Base-by-base conservation (phyloP, 2,888 invertebrate species). In the Sepiola atlantica region DNA sequence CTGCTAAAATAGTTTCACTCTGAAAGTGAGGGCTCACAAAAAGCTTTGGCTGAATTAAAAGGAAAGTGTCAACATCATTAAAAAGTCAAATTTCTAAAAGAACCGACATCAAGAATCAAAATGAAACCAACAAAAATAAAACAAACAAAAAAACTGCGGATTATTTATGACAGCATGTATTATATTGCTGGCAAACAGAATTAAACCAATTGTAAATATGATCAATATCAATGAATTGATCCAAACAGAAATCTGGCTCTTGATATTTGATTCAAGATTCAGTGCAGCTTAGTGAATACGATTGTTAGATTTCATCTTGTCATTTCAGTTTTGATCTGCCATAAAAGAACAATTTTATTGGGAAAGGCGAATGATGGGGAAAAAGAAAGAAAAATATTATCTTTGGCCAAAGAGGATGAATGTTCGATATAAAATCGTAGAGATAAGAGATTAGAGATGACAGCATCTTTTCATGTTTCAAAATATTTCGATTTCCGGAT, bases 181-280 rank as follows among this genome's bases (percentile, higher is more conserved):
- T 24, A 57, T 57, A 57, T 20, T 57, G 20, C 57, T 57, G 57
- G 20, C 20, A 21, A 61, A 61, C 61, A 61, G 45, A 45, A 45
- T 45, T 8, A 45, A 61, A 61, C 21, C 61, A 61, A 61, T 21
- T 61, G 12, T 61, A 28, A 61, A 61, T 21, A 77, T 16, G 77
- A 77, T 77, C n/a, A 77, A 77, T 77, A 77, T 77, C n/a, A 77
- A 77, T 77, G 77, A 77, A 77, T 77, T 77, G 77, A 77, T 77
- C 32, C 77, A 32, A 77, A 16, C 77, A 77, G n/a, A 77, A 77
- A 77, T 77, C 12, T 14, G 77, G 3, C n/a, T 77, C 77, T 77
- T 77, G 77, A 77, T 28, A 77, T 77, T 77, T 77, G 77, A 77
- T 77, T 32, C n/a, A n/a, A 32, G 77, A 32, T 77, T 77, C 77